Percentiles rank a stretch among this genome's conserved stretches.
phyloP scores from a whole-genome alignment of 2,113 vertebrate species.

The Pholis gunnellus region DNA sequence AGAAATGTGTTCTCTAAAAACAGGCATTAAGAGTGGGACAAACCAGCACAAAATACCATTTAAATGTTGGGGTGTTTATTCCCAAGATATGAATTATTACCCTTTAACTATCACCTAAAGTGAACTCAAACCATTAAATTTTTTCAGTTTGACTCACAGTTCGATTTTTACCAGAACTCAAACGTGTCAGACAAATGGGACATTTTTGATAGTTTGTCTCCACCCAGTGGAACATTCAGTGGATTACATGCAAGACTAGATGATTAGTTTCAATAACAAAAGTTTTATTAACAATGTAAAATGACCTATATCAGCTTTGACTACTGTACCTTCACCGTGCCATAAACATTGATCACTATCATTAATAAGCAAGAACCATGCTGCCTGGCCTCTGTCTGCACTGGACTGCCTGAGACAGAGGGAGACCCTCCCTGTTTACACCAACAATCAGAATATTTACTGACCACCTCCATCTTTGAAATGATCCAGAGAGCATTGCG shows the following conservation, averaged over 20 bases:
- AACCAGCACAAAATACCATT: background rate
- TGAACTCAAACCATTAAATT: background rate
- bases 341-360: conserved; percentile 86
- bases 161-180: background rate
- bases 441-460: conserved; percentile 54
- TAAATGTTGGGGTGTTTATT: background rate
- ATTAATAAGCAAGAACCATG: conserved; percentile 88
- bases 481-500: conserved; percentile 74
- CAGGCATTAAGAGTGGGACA: background rate
- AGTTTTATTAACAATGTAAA: conserved; percentile 97
- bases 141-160: background rate
- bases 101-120: background rate
- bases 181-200: background rate
- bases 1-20: background rate
- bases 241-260: conserved; percentile 9
- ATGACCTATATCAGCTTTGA: conserved; percentile 85
- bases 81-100: background rate
- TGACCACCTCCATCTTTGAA: conserved; percentile 65
- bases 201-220: conserved; percentile 52
- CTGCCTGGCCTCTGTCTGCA: conserved; percentile 68
- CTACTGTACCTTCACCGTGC: conserved; percentile 88
- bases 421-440: conserved; percentile 47
- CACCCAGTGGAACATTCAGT: conserved; percentile 47
- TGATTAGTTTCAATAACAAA: conserved; percentile 88
- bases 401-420: conserved; percentile 49